phyloP scores from a whole-genome alignment of 2,888 invertebrate species.

The Xiphydria camelus region DNA sequence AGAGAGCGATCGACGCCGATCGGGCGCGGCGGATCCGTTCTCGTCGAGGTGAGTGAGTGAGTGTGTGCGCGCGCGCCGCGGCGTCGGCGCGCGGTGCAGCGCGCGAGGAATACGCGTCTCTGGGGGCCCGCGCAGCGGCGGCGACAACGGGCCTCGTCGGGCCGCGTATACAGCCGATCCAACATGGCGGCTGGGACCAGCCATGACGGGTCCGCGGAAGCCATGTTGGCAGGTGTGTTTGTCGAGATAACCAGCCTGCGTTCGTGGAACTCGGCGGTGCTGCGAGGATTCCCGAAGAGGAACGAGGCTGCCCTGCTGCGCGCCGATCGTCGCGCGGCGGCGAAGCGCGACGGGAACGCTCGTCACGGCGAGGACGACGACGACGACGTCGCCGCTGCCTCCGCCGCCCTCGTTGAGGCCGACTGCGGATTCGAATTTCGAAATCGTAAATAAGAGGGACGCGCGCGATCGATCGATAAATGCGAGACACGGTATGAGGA shows the following conservation, averaged over 20 bases:
- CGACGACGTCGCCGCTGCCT: conserved; percentile 9
- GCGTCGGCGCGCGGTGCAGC: conserved; percentile 3
- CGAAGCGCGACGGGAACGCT: conserved; percentile 11
- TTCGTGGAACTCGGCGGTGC: conserved; percentile 32
- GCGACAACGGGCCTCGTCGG: neutral
- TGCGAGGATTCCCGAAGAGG: no score
- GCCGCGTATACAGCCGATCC: conserved; percentile 39
- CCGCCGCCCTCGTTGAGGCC: no score
- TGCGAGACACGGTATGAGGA: no score
- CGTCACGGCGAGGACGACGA: conserved; percentile 7
- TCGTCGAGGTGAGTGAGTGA: no score
- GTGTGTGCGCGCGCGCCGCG: conserved; percentile 16
- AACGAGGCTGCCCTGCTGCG: no score
- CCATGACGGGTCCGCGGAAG: conserved; percentile 57
- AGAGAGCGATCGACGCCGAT: neutral
- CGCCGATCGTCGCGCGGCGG: no score
- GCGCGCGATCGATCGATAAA: no score
- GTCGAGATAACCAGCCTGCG: conserved; percentile 38
- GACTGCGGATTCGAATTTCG: no score
- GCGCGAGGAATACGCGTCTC: neutral
- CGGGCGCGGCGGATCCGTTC: neutral
- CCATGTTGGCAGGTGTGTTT: conserved; percentile 58
- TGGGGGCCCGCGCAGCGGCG: neutral
- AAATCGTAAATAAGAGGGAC: no score
- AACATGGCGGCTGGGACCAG: conserved; percentile 55